A percentile compares a stretch with the other conserved stretches of the same genome.
phyloP scores from a whole-genome alignment of 2,888 invertebrate species.

The Drosophila prolongata region DNA sequence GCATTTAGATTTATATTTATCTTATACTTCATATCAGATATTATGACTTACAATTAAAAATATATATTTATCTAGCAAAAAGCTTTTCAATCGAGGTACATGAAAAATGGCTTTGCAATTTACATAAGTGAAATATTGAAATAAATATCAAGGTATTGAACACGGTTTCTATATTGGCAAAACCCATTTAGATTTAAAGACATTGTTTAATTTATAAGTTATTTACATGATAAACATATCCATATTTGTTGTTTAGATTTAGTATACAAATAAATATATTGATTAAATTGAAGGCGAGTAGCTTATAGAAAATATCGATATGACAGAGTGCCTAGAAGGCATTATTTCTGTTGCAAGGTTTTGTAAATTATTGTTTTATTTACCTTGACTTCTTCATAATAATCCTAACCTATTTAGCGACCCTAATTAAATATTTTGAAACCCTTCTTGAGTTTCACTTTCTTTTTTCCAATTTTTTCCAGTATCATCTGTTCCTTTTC shows the following conservation, averaged over 20 bases:
- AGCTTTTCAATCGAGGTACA: too few species aligned
- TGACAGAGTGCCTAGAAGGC: neutral
- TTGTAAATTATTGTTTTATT: neutral
- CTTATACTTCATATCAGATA: too few species aligned
- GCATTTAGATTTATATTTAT: too few species aligned
- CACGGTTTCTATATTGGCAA: too few species aligned
- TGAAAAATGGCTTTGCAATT: neutral
- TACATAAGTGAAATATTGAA: neutral
- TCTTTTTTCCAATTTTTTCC: neutral
- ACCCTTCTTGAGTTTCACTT: slow-evolving; percentile 20
- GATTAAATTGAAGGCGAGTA: neutral
- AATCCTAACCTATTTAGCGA: too few species aligned
- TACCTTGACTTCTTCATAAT: too few species aligned
- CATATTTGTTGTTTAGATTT: neutral
- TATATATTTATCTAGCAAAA: too few species aligned
- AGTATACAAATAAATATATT: neutral
- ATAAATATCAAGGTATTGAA: neutral
- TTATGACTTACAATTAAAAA: too few species aligned
- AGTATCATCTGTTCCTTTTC: slow-evolving; percentile 14
- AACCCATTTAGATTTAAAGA: too few species aligned
- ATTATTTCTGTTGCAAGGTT: neutral
- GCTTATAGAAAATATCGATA: too few species aligned
- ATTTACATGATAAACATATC: too few species aligned
- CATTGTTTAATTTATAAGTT: too few species aligned
- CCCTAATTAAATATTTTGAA: neutral